Conservation (phyloP, 2,797 vertebrate species). For the Tenualosa thibaudeaui region DNA sequence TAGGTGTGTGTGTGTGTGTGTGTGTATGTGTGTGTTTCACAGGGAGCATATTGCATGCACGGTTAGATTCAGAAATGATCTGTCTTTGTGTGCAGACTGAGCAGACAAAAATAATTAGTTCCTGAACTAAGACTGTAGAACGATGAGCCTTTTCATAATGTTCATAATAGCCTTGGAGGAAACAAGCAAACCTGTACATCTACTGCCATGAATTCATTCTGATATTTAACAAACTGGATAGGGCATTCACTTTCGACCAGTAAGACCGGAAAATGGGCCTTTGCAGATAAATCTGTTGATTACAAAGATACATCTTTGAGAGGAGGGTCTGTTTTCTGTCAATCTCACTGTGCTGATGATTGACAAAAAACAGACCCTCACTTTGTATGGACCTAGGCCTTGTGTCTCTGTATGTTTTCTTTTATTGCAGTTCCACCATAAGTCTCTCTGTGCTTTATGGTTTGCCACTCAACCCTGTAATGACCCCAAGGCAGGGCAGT, state of each 20-base stretch:
- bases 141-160: not conserved
- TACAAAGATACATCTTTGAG: not conserved
- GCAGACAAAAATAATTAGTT: not conserved
- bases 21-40: not conserved
- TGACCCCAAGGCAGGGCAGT: not conserved
- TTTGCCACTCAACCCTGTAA: not conserved
- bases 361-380: no score
- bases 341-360: not conserved
- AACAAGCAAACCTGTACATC: not conserved
- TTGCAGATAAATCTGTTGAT: not conserved
- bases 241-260: not conserved
- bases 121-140: not conserved
- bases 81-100: not conserved
- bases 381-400: not conserved
- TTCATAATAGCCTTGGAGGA: not conserved
- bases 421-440: not conserved
- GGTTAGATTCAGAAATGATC: not conserved
- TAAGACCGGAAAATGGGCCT: not conserved
- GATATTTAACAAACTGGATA: not conserved
- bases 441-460: not conserved
- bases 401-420: not conserved
- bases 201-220: not conserved
- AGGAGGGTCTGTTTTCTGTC: not conserved
- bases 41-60: not conserved
- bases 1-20: slow-evolving; percentile 21